Conservation (phyloP, 2,113 vertebrate species). For the Galemys pyrenaicus region DNA sequence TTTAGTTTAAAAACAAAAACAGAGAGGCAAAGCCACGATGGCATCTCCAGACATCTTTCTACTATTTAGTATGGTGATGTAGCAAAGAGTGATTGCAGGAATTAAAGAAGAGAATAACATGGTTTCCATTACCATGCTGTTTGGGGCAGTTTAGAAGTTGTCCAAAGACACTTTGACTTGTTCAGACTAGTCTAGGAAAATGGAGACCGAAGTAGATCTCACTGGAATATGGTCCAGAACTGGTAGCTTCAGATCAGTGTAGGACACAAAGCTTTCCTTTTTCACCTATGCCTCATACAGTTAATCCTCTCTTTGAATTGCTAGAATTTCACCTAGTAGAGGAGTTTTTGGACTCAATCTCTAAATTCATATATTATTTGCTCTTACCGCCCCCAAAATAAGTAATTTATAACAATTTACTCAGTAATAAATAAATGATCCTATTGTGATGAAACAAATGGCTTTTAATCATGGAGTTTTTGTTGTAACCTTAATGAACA, state of each 20-base stretch:
- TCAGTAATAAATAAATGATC: slow-evolving; percentile 45
- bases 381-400: neutral
- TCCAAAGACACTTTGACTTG: neutral
- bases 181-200: neutral
- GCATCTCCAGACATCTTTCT: neutral
- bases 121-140: neutral
- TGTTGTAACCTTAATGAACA: slow-evolving; percentile 67
- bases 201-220: neutral
- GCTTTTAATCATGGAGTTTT: slow-evolving; percentile 50
- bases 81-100: neutral
- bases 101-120: neutral
- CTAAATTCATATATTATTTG: neutral
- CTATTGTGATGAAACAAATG: slow-evolving; percentile 56
- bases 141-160: neutral
- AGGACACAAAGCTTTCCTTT: neutral
- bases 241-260: neutral
- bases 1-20: neutral
- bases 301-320: neutral
- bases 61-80: neutral
- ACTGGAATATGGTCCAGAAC: neutral
- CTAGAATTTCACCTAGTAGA: slow-evolving; percentile 1
- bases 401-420: slow-evolving; percentile 59
- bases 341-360: neutral
- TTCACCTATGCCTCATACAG: neutral
- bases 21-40: neutral